Evolutionary conservation across 2,888 invertebrate species (phyloP).

Genomic region (Endomychus coccineus): DNA sequence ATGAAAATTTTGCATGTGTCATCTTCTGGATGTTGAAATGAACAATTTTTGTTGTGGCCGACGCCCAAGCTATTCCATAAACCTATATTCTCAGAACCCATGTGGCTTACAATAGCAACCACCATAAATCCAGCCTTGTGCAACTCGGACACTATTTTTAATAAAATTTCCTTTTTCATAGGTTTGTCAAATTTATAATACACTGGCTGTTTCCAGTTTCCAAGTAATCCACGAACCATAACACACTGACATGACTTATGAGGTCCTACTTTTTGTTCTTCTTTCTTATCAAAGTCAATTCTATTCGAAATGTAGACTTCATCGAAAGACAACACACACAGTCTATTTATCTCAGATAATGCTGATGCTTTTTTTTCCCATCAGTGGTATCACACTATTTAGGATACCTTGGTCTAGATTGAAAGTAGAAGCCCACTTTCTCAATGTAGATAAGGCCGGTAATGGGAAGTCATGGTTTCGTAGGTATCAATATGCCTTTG

Average conservation of each 20-base stretch:
- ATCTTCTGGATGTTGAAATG: too few relatives aligned
- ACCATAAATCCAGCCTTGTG: conserved; percentile 22
- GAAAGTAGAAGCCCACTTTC: conserved; percentile 18
- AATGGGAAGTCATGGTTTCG: conserved; percentile 14
- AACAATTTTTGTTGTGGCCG: too few relatives aligned
- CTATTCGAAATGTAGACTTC: conserved; percentile 24
- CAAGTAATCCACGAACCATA: conserved; percentile 22
- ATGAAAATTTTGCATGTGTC: too few relatives aligned
- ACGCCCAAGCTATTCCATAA: too few relatives aligned
- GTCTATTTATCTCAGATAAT: too few relatives aligned
- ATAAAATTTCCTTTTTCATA: too few relatives aligned
- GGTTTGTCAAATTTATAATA: conserved; percentile 26
- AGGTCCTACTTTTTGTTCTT: conserved; percentile 23
- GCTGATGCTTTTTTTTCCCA: conserved; percentile 18
- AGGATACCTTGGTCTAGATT: conserved; percentile 20
- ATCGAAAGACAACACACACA: conserved; percentile 24
- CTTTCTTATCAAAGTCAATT: conserved; percentile 23
- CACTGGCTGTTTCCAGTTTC: conserved; percentile 27
- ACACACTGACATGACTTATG: conserved; percentile 24
- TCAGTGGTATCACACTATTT: conserved; percentile 19
- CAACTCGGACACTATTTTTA: too few relatives aligned
- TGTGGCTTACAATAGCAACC: conserved; percentile 23
- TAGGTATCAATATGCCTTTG: conserved; percentile 6
- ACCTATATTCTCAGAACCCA: conserved; percentile 1
- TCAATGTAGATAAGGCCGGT: conserved; percentile 13